These are phyloP conservation scores for Coracias cyanogaster DNA, from an alignment of 2,797 vertebrate genomes.

Conservation along the genomic window DNA sequence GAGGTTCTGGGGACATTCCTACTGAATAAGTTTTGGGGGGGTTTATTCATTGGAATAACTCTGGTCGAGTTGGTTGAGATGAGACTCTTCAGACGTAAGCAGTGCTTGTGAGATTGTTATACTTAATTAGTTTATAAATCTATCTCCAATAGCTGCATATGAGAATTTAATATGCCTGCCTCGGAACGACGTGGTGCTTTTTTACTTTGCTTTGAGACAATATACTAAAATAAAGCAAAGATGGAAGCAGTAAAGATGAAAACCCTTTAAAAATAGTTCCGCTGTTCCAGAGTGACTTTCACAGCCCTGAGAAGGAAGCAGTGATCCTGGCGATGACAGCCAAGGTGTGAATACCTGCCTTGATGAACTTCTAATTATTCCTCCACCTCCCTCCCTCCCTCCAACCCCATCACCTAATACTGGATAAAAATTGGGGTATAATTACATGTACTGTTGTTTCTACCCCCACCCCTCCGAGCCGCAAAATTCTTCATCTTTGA, in stretches of 20 bases:
- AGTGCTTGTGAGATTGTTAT: neutral
- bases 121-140: conserved; percentile 48
- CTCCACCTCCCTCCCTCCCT: too few relatives aligned
- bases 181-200: neutral
- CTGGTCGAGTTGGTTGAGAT: neutral
- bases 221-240: neutral
- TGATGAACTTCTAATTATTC: neutral
- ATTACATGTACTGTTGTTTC: neutral
- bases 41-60: neutral
- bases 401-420: too few relatives aligned
- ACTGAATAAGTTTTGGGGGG: neutral
- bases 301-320: neutral
- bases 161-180: neutral
- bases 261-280: neutral
- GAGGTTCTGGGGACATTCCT: neutral
- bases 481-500: neutral
- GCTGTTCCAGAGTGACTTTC: neutral
- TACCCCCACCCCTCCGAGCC: neutral
- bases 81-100: neutral
- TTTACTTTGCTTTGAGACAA: neutral
- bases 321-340: fast-evolving
- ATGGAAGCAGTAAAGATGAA: neutral
- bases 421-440: neutral
- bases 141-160: neutral
- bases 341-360: neutral